Evolutionary conservation across 1,140 invertebrate genomes (phyloP).

Genomic region (Drosophila ogumai): DNA sequence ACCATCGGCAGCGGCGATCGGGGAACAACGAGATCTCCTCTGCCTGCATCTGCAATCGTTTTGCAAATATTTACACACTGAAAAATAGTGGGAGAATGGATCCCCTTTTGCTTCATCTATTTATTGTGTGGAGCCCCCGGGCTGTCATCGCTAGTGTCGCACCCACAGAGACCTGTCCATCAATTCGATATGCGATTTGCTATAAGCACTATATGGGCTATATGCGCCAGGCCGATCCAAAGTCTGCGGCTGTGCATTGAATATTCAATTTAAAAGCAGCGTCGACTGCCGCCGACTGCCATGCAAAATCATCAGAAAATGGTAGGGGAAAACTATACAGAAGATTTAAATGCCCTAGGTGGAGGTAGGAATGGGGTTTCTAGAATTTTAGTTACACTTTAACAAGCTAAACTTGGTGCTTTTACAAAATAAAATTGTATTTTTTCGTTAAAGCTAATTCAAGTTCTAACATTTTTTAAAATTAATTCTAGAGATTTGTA

Average conservation of each 20-base stretch:
- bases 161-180: constrained; percentile 59
- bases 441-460: too few relatives aligned
- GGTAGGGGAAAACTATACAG: not conserved
- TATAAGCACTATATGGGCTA: constrained; percentile 5
- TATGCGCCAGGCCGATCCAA: constrained; percentile 29
- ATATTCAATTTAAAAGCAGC: constrained; percentile 71
- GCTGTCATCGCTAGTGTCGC: constrained; percentile 20
- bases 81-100: constrained; percentile 41
- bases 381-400: not conserved
- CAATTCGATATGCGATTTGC: constrained; percentile 43
- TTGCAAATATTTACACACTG: constrained; percentile 77
- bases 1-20: constrained; percentile 57
- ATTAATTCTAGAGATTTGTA: too few relatives aligned
- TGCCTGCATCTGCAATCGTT: constrained; percentile 36
- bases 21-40: constrained; percentile 32
- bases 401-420: not conserved
- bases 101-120: constrained; percentile 47
- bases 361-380: not conserved
- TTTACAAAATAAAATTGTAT: not conserved
- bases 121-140: constrained; percentile 6
- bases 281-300: constrained; percentile 32
- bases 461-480: too few relatives aligned
- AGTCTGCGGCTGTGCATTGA: constrained; percentile 47
- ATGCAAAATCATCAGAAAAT: constrained; percentile 27
- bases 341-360: constrained; percentile 30